Evolutionary conservation across 2,113 vertebrate species (phyloP), one percentile per base, ranked within the genome.

Genomic region (Cepphus grylle): DNA sequence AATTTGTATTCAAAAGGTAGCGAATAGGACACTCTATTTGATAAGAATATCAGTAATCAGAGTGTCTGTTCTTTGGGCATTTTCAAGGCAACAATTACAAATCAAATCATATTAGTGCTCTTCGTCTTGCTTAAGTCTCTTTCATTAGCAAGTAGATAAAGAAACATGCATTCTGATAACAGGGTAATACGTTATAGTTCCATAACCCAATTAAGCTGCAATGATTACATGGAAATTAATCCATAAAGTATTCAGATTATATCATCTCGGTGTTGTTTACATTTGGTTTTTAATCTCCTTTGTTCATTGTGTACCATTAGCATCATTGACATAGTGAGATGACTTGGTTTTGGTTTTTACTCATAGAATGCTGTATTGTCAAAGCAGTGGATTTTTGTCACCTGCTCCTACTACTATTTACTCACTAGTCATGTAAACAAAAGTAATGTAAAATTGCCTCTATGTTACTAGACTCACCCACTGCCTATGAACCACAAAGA

Each of bases 201-300:
- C 47, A 47, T 76, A 81, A 72, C 19, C 74, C 42, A 81, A 78
- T 96, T 93, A 91, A 90, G 61, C 32, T 86, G 76, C 77, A 65
- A 71, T 86, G 86, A 94, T 97, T 95, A 77, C 62, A 71, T 86
- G 88, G 55, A 96, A 97, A 88, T 93, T 78, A 94, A 79, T 92
- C 80, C 62, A 59, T 86, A 90, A 85, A 74, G 72, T 92, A 88
- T 65, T 95, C 87, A 90, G 73, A 76, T 91, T 53, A 25, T 92
- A 72, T 81, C 56, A 70, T 77, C 40, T 49, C 56, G 74, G 1
- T 89, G 85, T 74, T 94, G 56, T 94, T 95, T 93, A 79, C 50
- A 65, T 88, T 92, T 96, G 61, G 81, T 50, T 70, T 93, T 96
- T 94, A 92, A 72, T 78, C 47, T 80, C 18, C 86, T 81, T 59